Evolutionary conservation across 2,888 invertebrate genomes (phyloP), one percentile per base, ranked within the genome.

Genomic region (Drosophila stalkeri): DNA sequence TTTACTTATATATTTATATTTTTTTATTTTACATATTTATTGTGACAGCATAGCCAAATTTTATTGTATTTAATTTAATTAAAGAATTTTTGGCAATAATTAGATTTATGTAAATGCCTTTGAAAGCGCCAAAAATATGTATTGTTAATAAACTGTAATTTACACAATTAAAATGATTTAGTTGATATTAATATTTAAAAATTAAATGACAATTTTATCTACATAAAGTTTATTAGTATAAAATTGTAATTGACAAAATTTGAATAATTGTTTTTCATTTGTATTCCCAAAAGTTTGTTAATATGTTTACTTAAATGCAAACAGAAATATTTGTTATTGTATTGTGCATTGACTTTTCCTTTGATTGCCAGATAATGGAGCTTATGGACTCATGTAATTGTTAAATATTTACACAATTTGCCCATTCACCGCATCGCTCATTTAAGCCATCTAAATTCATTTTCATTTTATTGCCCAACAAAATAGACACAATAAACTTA

Each of bases 401-500:
- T 62, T 57, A 63, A 65, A 49, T 52, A 61, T 64, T 61, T 43
- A 18, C 52, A 66, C 37, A 41, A 33, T 59, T 66, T 80, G 33
- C 7, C 61, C 54, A 60, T 47, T 46, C 31, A 57, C 37, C 69
- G 54, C 46, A 61, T 41, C 60, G 52, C 16, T 54, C 64, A 71
- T 74, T 78, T 46, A 64, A 66, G 59, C 52, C 73, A 78, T 78
- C 57, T 65, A 73, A 81, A 78, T 78, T 78, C 61, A 78, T 68
- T 78, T 81, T 51, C 44, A 47, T 49, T 52, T 59, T 59, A 64
- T 73, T 68, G 47, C 11, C 41, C 49, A 52, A 6, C 20, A 56
- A 63, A 33, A 47, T 39, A 37, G 43, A 57, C 46, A 47, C 20
- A n/a, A 27, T 3, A 59, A 57, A 47, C 31, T 27, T 47, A 60